Evolutionary conservation across 2,888 invertebrate species (phyloP).

Genomic region (Slavum lentiscoides): DNA sequence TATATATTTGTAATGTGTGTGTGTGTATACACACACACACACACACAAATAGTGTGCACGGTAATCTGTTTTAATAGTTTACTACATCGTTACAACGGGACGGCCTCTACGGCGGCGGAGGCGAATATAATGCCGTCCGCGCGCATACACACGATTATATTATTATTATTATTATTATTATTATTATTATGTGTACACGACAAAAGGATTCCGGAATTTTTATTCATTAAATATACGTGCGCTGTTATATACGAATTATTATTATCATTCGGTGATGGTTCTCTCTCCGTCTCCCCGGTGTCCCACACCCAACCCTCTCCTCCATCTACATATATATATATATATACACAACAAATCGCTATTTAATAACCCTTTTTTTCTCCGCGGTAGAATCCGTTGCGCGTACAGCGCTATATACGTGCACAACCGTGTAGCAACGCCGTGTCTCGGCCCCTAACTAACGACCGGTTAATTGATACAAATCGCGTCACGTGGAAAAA

Average conservation of each 20-base stretch:
- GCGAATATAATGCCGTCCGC: conserved; percentile 9
- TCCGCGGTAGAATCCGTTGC: not conserved
- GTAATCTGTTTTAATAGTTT: conserved; percentile 53
- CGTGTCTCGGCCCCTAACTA: conserved; percentile 5
- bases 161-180: not conserved
- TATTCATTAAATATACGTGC: conserved; percentile 31
- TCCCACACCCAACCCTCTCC: too few species aligned
- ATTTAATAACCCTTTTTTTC: conserved; percentile 50
- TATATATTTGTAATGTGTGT: too few species aligned
- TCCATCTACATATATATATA: too few species aligned
- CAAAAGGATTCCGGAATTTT: conserved; percentile 50
- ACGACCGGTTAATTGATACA: conserved; percentile 53
- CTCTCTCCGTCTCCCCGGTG: too few species aligned
- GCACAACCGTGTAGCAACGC: too few species aligned
- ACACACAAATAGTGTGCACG: conserved; percentile 36
- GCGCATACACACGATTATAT: too few species aligned
- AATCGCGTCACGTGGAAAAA: conserved; percentile 49
- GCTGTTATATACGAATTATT: conserved; percentile 22
- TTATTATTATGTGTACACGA: conserved; percentile 27
- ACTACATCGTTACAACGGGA: not conserved
- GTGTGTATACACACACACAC: too few species aligned
- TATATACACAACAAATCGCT: conserved; percentile 46
- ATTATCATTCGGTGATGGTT: not conserved
- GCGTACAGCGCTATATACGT: too few species aligned
- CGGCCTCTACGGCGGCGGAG: not conserved